These are phyloP conservation scores for Pyrgus malvae DNA, from an alignment of 2,888 invertebrate species.

Conservation along the genomic window DNA sequence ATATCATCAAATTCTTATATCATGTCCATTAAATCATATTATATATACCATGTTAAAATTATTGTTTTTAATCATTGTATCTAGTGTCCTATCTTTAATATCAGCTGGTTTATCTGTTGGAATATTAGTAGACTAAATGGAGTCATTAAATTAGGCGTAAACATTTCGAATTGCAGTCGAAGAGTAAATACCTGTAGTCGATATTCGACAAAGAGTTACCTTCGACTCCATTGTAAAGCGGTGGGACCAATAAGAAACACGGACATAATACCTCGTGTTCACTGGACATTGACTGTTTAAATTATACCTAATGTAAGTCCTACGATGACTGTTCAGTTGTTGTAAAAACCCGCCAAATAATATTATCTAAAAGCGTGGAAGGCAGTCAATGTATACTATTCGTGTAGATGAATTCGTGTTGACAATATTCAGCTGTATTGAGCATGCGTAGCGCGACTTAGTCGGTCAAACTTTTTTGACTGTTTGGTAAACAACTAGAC, in stretches of 20 bases:
- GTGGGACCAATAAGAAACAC: conserved; percentile 64
- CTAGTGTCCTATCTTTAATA: conserved; percentile 29
- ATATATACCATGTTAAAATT: conserved; percentile 41
- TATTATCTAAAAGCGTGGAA: conserved; percentile 9
- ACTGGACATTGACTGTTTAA: conserved; percentile 40
- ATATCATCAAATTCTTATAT: conserved; percentile 24
- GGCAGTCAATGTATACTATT: conserved; percentile 24
- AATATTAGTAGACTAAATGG: conserved; percentile 41
- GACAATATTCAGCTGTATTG: conserved; percentile 24
- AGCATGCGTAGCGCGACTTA: conserved; percentile 13
- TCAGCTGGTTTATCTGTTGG: conserved; percentile 45
- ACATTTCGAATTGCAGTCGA: conserved; percentile 20
- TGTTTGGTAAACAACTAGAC: conserved; percentile 12
- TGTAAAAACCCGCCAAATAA: conserved; percentile 9
- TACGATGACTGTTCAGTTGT: conserved; percentile 8
- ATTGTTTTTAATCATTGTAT: conserved; percentile 41
- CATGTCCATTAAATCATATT: conserved; percentile 29
- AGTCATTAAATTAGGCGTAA: conserved; percentile 38
- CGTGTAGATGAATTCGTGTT: conserved; percentile 22
- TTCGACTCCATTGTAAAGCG: conserved; percentile 57
- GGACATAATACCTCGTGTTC: conserved; percentile 36
- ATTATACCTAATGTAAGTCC: conserved; percentile 14
- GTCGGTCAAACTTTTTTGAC: conserved; percentile 21
- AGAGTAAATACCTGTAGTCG: conserved; percentile 13
- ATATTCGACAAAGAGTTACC: conserved; percentile 23